These are phyloP conservation scores for Campylomormyrus tamandua DNA, from an alignment of 2,113 vertebrate species.

Conservation along the genomic window DNA sequence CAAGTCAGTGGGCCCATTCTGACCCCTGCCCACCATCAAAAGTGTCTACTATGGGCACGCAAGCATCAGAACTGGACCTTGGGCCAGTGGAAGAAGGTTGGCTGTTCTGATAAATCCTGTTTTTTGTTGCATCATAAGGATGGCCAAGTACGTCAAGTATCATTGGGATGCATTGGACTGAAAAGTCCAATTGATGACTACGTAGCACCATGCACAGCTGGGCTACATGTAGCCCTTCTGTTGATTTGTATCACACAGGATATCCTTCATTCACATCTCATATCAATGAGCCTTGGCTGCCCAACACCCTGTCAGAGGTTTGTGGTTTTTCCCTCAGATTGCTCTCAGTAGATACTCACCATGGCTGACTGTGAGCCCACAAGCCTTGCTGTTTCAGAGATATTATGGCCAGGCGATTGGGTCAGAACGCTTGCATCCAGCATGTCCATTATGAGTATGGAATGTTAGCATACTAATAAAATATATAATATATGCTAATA, in stretches of 20 bases:
- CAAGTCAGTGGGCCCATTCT: not conserved
- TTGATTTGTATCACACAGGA: not conserved
- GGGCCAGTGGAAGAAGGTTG: not conserved
- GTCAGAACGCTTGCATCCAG: too few species aligned
- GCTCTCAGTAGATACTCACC: not conserved
- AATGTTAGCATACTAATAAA: too few species aligned
- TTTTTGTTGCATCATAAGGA: not conserved
- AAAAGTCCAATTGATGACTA: not conserved
- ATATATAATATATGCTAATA: too few species aligned
- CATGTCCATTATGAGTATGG: too few species aligned
- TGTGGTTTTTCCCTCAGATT: not conserved
- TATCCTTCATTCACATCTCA: not conserved
- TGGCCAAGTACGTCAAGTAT: not conserved
- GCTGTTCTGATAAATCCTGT: not conserved
- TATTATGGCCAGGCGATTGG: too few species aligned
- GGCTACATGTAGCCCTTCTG: not conserved
- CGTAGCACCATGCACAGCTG: not conserved
- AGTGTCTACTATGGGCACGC: not conserved
- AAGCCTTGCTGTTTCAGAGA: not conserved
- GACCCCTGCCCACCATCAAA: not conserved
- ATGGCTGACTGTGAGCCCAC: not conserved
- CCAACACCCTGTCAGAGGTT: not conserved
- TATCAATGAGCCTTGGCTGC: not conserved
- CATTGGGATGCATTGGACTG: not conserved
- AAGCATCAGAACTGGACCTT: not conserved